Percentiles rank a stretch among this genome's conserved stretches.
These are phyloP conservation scores for Pseudochirops cupreus DNA, from an alignment of 2,797 vertebrate genomes.

Conservation along the genomic window DNA sequence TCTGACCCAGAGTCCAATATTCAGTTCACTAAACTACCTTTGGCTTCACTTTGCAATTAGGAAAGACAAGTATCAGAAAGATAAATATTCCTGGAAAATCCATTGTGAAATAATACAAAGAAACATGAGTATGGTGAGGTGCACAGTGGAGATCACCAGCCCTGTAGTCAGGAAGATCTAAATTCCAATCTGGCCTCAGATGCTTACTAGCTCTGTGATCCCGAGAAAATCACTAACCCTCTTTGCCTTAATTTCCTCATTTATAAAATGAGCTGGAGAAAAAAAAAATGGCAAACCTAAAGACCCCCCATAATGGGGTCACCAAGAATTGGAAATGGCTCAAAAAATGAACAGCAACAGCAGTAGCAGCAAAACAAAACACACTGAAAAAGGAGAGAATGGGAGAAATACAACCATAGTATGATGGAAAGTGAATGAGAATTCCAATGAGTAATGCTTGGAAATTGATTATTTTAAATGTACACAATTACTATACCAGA, in stretches of 20 bases:
- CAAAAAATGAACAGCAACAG: neutral
- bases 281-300: neutral
- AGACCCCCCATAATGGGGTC: neutral
- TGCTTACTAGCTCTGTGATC: neutral
- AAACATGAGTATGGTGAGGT: neutral
- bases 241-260: neutral
- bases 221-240: neutral
- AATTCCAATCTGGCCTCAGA: neutral
- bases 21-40: neutral
- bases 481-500: neutral
- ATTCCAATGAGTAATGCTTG: neutral
- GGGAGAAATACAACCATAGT: accelerated
- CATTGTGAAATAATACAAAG: neutral
- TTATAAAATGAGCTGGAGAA: neutral
- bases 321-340: neutral
- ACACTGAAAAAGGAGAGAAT: neutral
- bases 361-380: neutral
- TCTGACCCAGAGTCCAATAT: neutral
- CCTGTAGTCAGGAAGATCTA: neutral
- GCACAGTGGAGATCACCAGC: neutral
- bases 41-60: neutral
- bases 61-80: neutral
- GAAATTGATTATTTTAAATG: neutral
- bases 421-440: neutral
- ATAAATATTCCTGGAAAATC: neutral